phyloP scores from a whole-genome alignment of 53 echinoderm and acorn worm genomes.

The Paracentrotus lividus region DNA sequence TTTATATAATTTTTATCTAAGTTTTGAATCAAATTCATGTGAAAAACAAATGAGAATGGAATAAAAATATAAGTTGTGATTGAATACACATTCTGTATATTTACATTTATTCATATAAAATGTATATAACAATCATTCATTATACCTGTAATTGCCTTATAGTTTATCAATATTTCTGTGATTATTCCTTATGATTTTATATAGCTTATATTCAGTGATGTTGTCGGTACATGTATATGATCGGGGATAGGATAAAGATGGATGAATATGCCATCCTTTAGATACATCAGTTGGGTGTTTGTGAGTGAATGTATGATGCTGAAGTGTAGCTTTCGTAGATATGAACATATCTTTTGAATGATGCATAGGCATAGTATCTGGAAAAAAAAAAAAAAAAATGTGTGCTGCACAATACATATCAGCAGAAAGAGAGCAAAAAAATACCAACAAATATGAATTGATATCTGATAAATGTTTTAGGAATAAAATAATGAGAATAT shows the following conservation, averaged over 20 bases:
- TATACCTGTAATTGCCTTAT: slow-evolving; percentile 31
- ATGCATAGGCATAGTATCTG: not conserved
- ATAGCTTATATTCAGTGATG: not conserved
- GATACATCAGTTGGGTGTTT: not conserved
- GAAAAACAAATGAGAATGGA: not conserved
- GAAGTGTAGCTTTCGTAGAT: not conserved
- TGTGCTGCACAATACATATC: too few species aligned
- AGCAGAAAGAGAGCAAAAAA: too few species aligned
- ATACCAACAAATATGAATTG: too few species aligned
- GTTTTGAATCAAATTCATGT: slow-evolving; percentile 11
- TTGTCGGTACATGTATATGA: not conserved
- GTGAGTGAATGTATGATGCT: not conserved
- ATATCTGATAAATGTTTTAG: too few species aligned
- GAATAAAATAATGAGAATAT: too few species aligned
- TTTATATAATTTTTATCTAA: not conserved
- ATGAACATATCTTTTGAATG: not conserved
- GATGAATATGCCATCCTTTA: not conserved
- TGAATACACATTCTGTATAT: not conserved
- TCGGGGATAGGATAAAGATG: not conserved
- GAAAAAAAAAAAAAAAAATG: not conserved
- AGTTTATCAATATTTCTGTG: slow-evolving; percentile 18
- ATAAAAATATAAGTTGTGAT: not conserved
- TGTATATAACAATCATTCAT: not conserved
- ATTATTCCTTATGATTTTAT: not conserved
- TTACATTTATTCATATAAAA: not conserved